Evolutionary conservation across 2,888 invertebrate genomes (phyloP).

Genomic region (Desoria tigrina): DNA sequence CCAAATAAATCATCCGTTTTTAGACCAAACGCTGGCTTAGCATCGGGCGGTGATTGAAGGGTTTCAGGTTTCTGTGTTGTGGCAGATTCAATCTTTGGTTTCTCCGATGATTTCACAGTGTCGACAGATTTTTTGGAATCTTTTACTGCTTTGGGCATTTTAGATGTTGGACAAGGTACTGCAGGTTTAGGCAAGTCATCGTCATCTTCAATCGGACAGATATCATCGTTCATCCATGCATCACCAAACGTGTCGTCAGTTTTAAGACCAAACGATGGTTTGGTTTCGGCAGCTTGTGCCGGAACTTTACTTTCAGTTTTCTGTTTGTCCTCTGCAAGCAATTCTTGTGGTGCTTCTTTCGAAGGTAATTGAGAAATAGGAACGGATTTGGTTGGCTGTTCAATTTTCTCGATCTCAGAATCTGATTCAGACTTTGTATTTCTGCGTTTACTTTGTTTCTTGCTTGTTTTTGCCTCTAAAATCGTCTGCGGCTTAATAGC

Average conservation of each 20-base stretch:
- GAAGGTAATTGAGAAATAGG: background rate
- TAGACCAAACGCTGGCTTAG: conserved; percentile 16
- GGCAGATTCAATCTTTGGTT: background rate
- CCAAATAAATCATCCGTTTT: conserved; percentile 36
- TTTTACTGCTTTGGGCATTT: conserved; percentile 7
- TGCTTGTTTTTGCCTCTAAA: background rate
- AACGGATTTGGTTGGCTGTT: background rate
- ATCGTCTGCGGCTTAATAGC: background rate
- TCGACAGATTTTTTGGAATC: background rate
- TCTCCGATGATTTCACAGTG: background rate
- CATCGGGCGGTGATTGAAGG: no score
- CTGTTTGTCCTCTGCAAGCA: conserved; percentile 1
- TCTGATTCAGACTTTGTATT: background rate
- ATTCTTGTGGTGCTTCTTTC: conserved; percentile 7
- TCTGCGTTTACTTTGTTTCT: background rate
- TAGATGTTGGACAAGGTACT: background rate
- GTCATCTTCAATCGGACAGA: conserved; percentile 16
- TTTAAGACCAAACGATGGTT: conserved; percentile 24
- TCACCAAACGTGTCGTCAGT: conserved; percentile 38
- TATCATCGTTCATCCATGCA: conserved; percentile 42
- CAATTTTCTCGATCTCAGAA: background rate
- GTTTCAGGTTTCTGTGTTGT: no score
- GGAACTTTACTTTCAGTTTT: conserved; percentile 4
- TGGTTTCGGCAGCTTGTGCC: background rate
- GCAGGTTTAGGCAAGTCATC: conserved; percentile 1